Conservation (phyloP, 1,140 invertebrate genomes). For the Papilio dardanus region DNA sequence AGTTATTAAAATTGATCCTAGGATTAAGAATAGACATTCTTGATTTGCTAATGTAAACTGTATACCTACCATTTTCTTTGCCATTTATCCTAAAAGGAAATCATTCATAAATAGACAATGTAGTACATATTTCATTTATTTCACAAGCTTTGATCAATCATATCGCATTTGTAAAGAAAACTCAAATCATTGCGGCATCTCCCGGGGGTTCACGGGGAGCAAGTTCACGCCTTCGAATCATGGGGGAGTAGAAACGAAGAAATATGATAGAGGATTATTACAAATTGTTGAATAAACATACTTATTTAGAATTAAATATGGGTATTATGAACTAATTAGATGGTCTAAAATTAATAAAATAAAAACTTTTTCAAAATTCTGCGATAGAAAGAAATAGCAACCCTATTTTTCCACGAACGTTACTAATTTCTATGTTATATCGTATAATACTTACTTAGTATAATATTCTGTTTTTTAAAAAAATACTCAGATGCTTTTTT, state of each 20-base stretch:
- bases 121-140: background rate
- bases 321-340: background rate
- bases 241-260: background rate
- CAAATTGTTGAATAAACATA: background rate
- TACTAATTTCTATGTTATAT: background rate
- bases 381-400: background rate
- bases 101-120: background rate
- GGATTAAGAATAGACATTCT: too few relatives aligned
- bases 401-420: background rate
- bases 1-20: too few relatives aligned
- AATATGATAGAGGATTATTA: background rate
- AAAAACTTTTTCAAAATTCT: background rate
- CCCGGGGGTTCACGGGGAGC: background rate
- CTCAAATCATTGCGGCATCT: background rate
- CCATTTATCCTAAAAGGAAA: background rate
- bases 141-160: background rate
- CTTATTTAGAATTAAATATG: background rate
- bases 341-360: background rate
- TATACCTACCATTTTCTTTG: background rate
- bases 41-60: too few relatives aligned
- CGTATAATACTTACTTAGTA: too few relatives aligned
- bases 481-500: too few relatives aligned
- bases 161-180: background rate
- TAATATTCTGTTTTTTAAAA: too few relatives aligned
- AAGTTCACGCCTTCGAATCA: constrained; percentile 2